Conservation (phyloP, 2,888 invertebrate species). For the Platycheirus albimanus region DNA sequence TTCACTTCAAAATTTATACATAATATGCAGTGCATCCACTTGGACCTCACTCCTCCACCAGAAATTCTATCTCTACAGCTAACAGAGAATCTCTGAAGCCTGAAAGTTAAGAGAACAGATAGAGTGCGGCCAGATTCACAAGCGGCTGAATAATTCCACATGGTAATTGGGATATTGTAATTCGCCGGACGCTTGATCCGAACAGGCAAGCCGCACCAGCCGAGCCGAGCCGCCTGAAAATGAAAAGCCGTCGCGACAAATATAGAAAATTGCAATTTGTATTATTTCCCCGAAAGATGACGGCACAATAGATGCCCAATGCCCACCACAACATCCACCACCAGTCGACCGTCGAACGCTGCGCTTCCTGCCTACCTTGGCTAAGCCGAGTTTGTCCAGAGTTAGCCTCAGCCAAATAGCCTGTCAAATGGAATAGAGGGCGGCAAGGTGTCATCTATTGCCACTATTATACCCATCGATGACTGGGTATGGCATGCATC, state of each 20-base stretch:
- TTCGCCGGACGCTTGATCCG: constrained; percentile 51
- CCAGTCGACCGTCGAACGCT: too few relatives aligned
- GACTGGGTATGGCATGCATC: constrained; percentile 58
- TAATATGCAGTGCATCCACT: constrained; percentile 46
- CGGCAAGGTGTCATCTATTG: constrained; percentile 74
- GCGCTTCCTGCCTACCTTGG: constrained; percentile 48
- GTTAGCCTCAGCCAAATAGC: constrained; percentile 65
- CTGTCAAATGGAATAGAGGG: constrained; percentile 74
- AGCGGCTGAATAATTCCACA: constrained; percentile 67
- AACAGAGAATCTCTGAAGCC: constrained; percentile 1
- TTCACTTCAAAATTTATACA: constrained; percentile 39
- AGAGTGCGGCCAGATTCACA: constrained; percentile 31
- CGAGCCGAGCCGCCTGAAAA: constrained; percentile 27
- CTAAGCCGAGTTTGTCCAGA: constrained; percentile 28
- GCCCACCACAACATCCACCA: constrained; percentile 33
- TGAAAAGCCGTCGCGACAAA: constrained; percentile 70
- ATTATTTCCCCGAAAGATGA: constrained; percentile 72
- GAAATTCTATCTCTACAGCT: not conserved
- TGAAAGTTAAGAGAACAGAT: constrained; percentile 3
- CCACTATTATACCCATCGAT: constrained; percentile 70
- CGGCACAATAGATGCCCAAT: constrained; percentile 67
- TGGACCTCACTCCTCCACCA: constrained; percentile 50
- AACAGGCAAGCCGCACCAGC: constrained; percentile 7
- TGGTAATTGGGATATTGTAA: constrained; percentile 74
- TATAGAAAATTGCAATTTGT: constrained; percentile 74